A percentile compares a stretch with the other conserved stretches of the same genome.
Evolutionary conservation across 2,797 vertebrate species (phyloP).

Genomic region (Sebastes diaconus): DNA sequence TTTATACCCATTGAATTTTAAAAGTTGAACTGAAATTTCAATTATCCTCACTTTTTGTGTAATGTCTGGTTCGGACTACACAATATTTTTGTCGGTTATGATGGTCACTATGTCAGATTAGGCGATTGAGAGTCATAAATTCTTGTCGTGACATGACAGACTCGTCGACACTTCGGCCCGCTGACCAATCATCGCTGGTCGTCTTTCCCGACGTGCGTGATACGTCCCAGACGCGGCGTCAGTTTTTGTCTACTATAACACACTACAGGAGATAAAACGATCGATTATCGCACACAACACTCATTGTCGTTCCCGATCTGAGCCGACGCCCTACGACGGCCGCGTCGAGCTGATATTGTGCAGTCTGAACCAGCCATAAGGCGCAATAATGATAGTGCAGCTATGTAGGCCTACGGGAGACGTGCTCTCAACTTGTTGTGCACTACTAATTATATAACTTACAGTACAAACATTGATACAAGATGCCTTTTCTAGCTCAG

Average conservation of each 20-base stretch:
- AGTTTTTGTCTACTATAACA: neutral
- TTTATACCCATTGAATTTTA: neutral
- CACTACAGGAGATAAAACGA: neutral
- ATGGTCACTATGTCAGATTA: neutral
- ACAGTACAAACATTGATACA: too few species aligned
- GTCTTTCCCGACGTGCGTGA: neutral
- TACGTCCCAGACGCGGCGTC: too few species aligned
- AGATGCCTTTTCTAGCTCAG: too few species aligned
- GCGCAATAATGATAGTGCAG: neutral
- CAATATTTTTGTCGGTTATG: neutral
- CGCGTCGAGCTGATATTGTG: too few species aligned
- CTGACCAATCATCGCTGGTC: neutral
- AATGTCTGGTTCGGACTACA: neutral
- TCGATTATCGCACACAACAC: neutral
- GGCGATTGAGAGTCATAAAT: neutral
- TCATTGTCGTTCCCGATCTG: too few species aligned
- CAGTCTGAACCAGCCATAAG: too few species aligned
- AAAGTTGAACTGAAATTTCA: neutral
- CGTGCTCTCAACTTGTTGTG: too few species aligned
- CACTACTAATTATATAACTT: too few species aligned
- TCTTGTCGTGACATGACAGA: neutral
- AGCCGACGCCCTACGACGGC: rapidly evolving
- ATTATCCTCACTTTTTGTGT: neutral
- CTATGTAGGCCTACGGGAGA: neutral
- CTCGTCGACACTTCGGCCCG: neutral